Percentiles rank a stretch among this genome's conserved stretches.
These are phyloP conservation scores for Paracyclopina nana DNA, from an alignment of 1,140 invertebrate genomes.

Conservation along the genomic window DNA sequence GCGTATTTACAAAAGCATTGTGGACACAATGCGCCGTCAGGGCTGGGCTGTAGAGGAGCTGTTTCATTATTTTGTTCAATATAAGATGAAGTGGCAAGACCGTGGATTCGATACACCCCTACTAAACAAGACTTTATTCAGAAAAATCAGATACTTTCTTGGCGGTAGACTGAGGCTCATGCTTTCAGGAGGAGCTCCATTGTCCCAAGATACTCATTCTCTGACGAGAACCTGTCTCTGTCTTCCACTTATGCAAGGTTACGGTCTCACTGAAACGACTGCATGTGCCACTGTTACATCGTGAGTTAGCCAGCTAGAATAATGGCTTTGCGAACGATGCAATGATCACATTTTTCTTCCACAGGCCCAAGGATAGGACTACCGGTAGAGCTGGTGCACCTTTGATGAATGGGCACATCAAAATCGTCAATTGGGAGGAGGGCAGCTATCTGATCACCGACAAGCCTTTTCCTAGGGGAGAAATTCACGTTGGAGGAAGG, in stretches of 20 bases:
- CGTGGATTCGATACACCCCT: conserved; percentile 35
- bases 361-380: neutral
- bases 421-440: conserved; percentile 26
- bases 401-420: conserved; percentile 20
- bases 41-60: conserved; percentile 51
- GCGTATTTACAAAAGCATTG: conserved; percentile 82
- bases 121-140: conserved; percentile 37
- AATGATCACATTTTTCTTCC: neutral
- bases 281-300: conserved; percentile 69
- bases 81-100: conserved; percentile 49
- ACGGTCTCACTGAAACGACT: conserved; percentile 90
- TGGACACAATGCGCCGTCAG: conserved; percentile 64
- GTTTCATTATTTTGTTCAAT: conserved; percentile 76
- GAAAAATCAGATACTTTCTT: conserved; percentile 45
- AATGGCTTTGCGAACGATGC: neutral
- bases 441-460: conserved; percentile 22
- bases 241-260: conserved; percentile 74
- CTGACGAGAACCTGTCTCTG: conserved; percentile 85
- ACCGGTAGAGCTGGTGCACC: conserved; percentile 21
- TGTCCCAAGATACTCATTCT: conserved; percentile 84
- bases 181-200: conserved; percentile 76
- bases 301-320: neutral
- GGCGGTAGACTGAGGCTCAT: conserved; percentile 70
- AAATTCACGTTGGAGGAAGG: conserved; percentile 21
- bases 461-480: conserved; percentile 21